Evolutionary conservation across 1,140 invertebrate genomes (phyloP).

Genomic region (Ceratina japonica): DNA sequence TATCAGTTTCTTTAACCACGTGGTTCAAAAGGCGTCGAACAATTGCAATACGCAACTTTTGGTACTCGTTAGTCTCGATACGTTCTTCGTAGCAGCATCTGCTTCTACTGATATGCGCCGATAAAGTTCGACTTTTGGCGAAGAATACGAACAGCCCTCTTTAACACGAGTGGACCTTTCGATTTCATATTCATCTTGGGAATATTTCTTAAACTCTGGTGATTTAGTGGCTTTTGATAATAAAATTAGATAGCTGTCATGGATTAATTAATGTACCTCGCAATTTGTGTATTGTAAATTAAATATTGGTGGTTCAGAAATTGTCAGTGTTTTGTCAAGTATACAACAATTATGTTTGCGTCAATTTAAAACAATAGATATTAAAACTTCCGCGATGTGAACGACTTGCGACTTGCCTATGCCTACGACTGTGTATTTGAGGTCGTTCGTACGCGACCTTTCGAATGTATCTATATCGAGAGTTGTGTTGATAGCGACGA

Average conservation of each 20-base stretch:
- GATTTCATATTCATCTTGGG: not conserved
- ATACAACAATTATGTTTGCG: not conserved
- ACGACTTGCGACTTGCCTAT: slow-evolving; percentile 14
- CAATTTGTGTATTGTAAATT: not conserved
- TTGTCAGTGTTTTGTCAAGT: not conserved
- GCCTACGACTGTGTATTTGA: slow-evolving; percentile 61
- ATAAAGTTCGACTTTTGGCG: too few species aligned
- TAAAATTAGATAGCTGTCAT: not conserved
- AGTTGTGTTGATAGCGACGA: slow-evolving; percentile 41
- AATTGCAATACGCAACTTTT: slow-evolving; percentile 18
- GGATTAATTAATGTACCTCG: not conserved
- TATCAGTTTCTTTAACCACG: slow-evolving; percentile 63
- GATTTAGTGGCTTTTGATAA: too few species aligned
- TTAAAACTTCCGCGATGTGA: not conserved
- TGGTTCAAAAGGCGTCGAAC: slow-evolving; percentile 66
- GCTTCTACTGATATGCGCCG: not conserved
- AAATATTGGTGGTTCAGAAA: not conserved
- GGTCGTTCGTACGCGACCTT: slow-evolving; percentile 61
- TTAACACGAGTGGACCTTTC: not conserved
- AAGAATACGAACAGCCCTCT: too few species aligned
- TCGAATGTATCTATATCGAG: slow-evolving; percentile 54
- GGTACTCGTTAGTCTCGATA: slow-evolving; percentile 38
- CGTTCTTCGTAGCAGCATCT: slow-evolving; percentile 26
- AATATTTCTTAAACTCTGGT: too few species aligned
- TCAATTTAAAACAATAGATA: too few species aligned